These are phyloP conservation scores for Dendropsophus ebraccatus DNA, from an alignment of 2,113 vertebrate genomes.

Conservation along the genomic window DNA sequence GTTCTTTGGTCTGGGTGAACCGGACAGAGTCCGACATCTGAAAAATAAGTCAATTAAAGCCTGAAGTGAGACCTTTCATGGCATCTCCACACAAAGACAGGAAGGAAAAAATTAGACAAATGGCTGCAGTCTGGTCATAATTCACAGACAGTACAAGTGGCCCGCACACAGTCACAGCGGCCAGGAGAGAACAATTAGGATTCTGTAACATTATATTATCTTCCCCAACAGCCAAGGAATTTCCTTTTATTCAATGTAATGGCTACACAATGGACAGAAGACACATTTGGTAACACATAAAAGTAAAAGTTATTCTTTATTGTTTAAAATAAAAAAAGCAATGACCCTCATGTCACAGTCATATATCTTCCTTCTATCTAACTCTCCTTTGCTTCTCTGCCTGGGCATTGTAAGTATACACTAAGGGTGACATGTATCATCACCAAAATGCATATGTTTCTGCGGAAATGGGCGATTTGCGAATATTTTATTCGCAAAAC, in stretches of 20 bases:
- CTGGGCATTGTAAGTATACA: too few species aligned
- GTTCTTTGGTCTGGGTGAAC: conserved; percentile 98
- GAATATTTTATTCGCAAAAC: too few species aligned
- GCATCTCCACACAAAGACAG: conserved; percentile 71
- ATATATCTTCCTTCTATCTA: too few species aligned
- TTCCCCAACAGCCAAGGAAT: neutral
- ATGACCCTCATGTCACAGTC: too few species aligned
- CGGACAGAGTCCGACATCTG: conserved; percentile 97
- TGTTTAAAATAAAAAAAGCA: too few species aligned
- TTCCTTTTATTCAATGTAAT: conserved; percentile 2
- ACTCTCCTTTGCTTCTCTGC: neutral
- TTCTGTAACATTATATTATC: conserved; percentile 11
- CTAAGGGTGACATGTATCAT: too few species aligned
- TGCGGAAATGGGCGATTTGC: too few species aligned
- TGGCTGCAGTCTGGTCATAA: conserved; percentile 62
- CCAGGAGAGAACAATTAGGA: conserved; percentile 41
- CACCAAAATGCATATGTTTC: too few species aligned
- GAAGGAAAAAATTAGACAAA: conserved; percentile 75
- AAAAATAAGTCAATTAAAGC: conserved; percentile 63
- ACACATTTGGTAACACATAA: neutral
- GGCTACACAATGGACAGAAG: conserved; percentile 54
- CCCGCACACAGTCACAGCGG: conserved; percentile 61
- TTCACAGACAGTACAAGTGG: conserved; percentile 63
- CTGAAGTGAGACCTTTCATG: conserved; percentile 57
- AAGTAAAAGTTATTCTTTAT: neutral